Evolutionary conservation across 64 coral and sea anemone genomes (phyloP).

Genomic region (Stichodactyla mertensii): DNA sequence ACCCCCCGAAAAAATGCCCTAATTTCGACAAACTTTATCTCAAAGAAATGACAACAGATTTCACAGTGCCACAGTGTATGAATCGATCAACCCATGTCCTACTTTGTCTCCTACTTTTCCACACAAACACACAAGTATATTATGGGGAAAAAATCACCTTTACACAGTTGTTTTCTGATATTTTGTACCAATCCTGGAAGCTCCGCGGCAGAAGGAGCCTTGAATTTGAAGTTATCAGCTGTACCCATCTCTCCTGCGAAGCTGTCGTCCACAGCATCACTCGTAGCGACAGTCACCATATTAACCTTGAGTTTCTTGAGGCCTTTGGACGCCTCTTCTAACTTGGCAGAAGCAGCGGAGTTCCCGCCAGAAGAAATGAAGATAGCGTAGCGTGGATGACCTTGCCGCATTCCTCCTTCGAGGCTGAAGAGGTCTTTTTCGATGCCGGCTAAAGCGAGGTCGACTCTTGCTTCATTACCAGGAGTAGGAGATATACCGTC

Average conservation of each 20-base stretch:
- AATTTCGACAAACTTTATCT: no score
- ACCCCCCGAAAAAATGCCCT: no score
- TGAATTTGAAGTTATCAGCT: neutral
- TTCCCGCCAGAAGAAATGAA: slow-evolving; percentile 36
- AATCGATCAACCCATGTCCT: no score
- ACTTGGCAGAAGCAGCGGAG: neutral
- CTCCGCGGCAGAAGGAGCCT: neutral
- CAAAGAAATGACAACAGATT: no score
- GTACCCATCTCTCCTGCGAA: slow-evolving; percentile 7
- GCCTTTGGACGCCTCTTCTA: neutral
- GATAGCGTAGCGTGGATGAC: slow-evolving; percentile 34
- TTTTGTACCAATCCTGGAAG: neutral
- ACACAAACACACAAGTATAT: no score
- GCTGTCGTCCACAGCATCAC: neutral
- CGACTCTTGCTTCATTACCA: neutral
- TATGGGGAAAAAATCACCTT: neutral
- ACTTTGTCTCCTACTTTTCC: no score
- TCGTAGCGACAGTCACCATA: slow-evolving; percentile 7
- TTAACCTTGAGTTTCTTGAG: slow-evolving; percentile 10
- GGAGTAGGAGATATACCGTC: slow-evolving; percentile 22
- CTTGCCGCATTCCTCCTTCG: slow-evolving; percentile 43
- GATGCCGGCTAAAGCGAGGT: slow-evolving; percentile 14
- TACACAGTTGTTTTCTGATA: neutral
- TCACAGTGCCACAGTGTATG: no score
- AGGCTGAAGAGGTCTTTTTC: slow-evolving; percentile 37